These are phyloP conservation scores for Platycheirus albimanus DNA, from an alignment of 2,888 invertebrate species.

Conservation along the genomic window DNA sequence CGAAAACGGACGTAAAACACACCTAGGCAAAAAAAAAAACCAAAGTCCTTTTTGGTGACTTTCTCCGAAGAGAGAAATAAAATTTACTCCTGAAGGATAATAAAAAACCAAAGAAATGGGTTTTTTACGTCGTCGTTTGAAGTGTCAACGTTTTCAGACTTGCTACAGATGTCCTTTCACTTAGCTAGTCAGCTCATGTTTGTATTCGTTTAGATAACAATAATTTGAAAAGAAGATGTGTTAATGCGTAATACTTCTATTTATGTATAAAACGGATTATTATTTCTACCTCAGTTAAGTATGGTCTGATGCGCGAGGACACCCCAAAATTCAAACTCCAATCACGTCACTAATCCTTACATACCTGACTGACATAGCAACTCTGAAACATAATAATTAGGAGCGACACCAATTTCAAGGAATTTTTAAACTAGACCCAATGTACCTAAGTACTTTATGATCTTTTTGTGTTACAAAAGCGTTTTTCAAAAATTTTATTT, in stretches of 20 bases:
- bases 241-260: neutral
- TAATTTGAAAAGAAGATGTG: slow-evolving; percentile 5
- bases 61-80: slow-evolving; percentile 44
- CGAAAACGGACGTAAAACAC: neutral
- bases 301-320: no score
- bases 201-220: slow-evolving; percentile 56
- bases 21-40: slow-evolving; percentile 20
- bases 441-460: no score
- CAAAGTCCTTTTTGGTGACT: slow-evolving; percentile 55
- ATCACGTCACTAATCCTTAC: neutral
- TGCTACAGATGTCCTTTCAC: slow-evolving; percentile 48
- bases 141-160: slow-evolving; percentile 53
- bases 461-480: no score
- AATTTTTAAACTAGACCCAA: no score
- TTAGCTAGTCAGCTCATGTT: slow-evolving; percentile 60
- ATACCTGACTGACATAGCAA: neutral
- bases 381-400: no score
- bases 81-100: slow-evolving; percentile 52
- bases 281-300: neutral
- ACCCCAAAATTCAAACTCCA: slow-evolving; percentile 7
- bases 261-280: slow-evolving; percentile 1
- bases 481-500: slow-evolving; percentile 21
- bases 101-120: slow-evolving; percentile 20
- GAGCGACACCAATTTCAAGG: no score
- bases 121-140: slow-evolving; percentile 22